Conservation (phyloP, 2,113 vertebrate genomes). For the Phoenicopterus ruber region DNA sequence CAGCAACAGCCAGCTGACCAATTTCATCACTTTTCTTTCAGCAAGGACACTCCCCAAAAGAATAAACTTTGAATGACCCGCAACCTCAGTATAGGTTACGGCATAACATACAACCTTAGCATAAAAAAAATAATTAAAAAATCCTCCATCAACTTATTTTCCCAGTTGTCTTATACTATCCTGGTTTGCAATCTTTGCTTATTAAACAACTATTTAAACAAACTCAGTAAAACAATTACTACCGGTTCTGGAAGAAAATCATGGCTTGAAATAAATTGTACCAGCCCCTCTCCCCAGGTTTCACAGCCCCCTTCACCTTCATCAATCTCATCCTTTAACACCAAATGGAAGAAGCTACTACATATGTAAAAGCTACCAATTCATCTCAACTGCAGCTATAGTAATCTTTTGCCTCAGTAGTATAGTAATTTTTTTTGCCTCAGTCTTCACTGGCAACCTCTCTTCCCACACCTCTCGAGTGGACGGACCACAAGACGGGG, state of each 20-base stretch:
- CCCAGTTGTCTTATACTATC: neutral
- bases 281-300: neutral
- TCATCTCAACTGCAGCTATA: neutral
- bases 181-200: neutral
- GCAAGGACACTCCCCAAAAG: neutral
- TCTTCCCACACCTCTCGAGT: too few relatives aligned
- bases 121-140: neutral
- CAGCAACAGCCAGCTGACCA: neutral
- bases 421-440: too few relatives aligned
- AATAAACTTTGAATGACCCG: neutral
- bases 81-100: neutral
- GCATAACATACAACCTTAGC: neutral
- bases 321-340: neutral
- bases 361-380: neutral
- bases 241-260: neutral
- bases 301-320: neutral
- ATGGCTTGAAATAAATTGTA: neutral
- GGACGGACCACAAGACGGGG: too few relatives aligned
- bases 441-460: too few relatives aligned
- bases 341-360: neutral
- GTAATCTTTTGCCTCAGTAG: too few relatives aligned
- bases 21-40: neutral
- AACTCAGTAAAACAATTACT: neutral
- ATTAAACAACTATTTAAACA: neutral
- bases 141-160: neutral